A percentile compares a stretch with the other conserved stretches of the same genome.
phyloP scores from a whole-genome alignment of 2,113 vertebrate species.

The Taurulus bubalis region DNA sequence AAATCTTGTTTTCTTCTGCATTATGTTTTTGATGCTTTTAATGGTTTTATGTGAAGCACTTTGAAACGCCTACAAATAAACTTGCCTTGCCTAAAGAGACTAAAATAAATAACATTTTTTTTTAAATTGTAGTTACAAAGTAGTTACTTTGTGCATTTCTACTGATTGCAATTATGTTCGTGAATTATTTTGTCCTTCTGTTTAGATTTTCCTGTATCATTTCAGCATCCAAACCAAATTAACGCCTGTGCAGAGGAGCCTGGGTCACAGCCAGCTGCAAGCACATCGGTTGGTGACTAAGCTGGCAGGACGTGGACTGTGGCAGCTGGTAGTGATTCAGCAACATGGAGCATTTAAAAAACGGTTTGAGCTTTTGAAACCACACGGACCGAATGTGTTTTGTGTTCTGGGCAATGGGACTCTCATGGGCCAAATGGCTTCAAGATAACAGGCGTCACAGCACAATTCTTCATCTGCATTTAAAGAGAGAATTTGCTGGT shows the following conservation, averaged over 20 bases:
- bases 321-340: slow-evolving; percentile 93
- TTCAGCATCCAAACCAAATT: slow-evolving; percentile 26
- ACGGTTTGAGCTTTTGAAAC: slow-evolving; percentile 83
- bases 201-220: neutral
- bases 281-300: slow-evolving; percentile 56
- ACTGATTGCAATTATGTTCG: neutral
- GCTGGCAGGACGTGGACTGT: slow-evolving; percentile 71
- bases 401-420: slow-evolving; percentile 87
- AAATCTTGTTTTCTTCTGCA: too few species aligned
- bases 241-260: slow-evolving; percentile 9
- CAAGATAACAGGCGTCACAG: slow-evolving; percentile 65
- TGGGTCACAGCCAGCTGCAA: slow-evolving; percentile 48
- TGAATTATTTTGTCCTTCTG: too few species aligned
- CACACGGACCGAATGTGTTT: slow-evolving; percentile 86
- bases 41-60: too few species aligned
- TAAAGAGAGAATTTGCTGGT: slow-evolving; percentile 25
- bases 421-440: slow-evolving; percentile 74
- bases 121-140: too few species aligned
- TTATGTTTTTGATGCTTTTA: too few species aligned
- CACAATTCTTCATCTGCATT: slow-evolving; percentile 36
- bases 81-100: too few species aligned
- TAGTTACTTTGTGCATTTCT: too few species aligned
- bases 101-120: too few species aligned
- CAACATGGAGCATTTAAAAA: slow-evolving; percentile 78
- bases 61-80: too few species aligned